Evolutionary conservation across 1,140 invertebrate species (phyloP).

Genomic region (Sycobia sp.): DNA sequence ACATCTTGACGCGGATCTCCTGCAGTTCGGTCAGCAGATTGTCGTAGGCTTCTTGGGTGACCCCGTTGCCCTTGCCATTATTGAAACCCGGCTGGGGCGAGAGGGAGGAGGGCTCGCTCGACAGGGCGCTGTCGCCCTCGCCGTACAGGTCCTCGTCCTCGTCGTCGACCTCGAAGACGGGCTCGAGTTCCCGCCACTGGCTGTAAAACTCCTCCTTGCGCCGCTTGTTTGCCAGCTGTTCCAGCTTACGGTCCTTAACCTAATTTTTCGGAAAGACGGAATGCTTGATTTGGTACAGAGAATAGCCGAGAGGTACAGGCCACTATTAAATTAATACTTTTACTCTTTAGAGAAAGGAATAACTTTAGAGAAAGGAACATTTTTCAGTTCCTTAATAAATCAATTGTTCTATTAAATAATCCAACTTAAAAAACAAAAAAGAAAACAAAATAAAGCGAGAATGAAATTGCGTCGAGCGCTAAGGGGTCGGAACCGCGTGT

Average conservation of each 20-base stretch:
- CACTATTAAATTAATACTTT: too few species aligned
- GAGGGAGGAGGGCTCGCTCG: conserved; percentile 51
- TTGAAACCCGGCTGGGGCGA: conserved; percentile 52
- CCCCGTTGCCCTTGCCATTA: conserved; percentile 45
- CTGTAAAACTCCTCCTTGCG: conserved; percentile 55
- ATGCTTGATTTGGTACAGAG: too few species aligned
- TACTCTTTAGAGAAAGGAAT: too few species aligned
- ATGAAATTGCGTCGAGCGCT: too few species aligned
- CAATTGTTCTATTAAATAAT: too few species aligned
- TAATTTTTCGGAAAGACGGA: too few species aligned
- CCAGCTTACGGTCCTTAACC: conserved; percentile 56
- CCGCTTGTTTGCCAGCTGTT: conserved; percentile 54
- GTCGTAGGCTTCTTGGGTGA: conserved; percentile 53
- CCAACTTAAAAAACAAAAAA: too few species aligned
- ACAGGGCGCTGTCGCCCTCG: conserved; percentile 52
- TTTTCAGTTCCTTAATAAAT: too few species aligned
- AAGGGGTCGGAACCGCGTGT: too few species aligned
- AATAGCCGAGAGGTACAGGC: too few species aligned
- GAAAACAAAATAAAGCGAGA: too few species aligned
- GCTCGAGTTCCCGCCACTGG: conserved; percentile 54
- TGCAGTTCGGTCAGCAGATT: conserved; percentile 48
- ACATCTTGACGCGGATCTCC: conserved; percentile 50
- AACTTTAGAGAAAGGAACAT: too few species aligned
- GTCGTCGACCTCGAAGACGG: conserved; percentile 56
- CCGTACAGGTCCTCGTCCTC: conserved; percentile 54